Percentiles rank a stretch among this genome's conserved stretches.
phyloP scores from a whole-genome alignment of 2,888 invertebrate genomes.

The Nemoura dubitans region DNA sequence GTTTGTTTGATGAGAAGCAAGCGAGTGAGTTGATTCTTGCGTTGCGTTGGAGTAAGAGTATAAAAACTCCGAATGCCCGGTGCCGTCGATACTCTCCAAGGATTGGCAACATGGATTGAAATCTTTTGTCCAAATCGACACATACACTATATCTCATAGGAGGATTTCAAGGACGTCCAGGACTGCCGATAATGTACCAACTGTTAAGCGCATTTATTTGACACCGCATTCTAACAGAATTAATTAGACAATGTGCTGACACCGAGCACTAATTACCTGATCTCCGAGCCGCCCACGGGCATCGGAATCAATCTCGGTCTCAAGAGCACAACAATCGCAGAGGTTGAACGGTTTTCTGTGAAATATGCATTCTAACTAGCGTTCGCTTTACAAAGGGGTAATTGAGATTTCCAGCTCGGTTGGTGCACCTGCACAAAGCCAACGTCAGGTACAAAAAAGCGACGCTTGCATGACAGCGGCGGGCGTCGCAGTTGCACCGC shows the following conservation, averaged over 20 bases:
- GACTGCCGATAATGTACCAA: neutral
- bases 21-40: neutral
- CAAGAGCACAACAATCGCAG: neutral
- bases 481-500: neutral
- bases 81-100: neutral
- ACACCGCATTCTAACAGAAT: neutral
- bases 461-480: neutral
- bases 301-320: neutral
- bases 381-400: neutral
- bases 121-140: neutral
- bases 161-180: no score
- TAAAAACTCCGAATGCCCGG: neutral
- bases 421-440: neutral
- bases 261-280: neutral
- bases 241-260: neutral
- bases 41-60: neutral
- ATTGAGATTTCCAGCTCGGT: neutral
- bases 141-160: neutral
- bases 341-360: neutral
- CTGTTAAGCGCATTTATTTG: neutral
- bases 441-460: no score
- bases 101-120: neutral
- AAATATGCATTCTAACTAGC: neutral
- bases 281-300: neutral
- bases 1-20: neutral